These are phyloP conservation scores for Bambusicola thoracicus DNA, from an alignment of 2,113 vertebrate genomes.

Conservation along the genomic window DNA sequence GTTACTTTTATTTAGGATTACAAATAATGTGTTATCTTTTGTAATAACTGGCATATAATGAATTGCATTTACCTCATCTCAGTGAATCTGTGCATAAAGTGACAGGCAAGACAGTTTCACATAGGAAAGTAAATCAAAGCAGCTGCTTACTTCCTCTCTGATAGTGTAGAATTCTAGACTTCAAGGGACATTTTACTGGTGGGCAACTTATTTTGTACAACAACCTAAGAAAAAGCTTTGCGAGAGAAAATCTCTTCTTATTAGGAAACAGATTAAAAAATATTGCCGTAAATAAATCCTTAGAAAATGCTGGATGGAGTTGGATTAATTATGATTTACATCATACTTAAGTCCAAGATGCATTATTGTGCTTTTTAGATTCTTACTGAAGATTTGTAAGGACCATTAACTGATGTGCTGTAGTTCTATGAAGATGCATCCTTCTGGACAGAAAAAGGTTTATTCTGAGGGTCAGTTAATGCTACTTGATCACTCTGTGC, in stretches of 20 bases:
- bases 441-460: background rate
- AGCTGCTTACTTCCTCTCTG: background rate
- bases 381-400: constrained; percentile 14
- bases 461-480: background rate
- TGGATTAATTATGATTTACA: constrained; percentile 47
- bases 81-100: background rate
- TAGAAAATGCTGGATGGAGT: background rate
- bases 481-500: background rate
- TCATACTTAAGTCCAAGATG: constrained; percentile 18
- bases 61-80: constrained; percentile 40
- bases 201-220: background rate
- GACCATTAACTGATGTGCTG: background rate
- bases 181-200: background rate
- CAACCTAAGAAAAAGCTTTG: background rate
- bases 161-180: background rate
- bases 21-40: background rate
- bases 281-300: constrained; percentile 13
- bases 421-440: background rate
- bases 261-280: constrained; percentile 38
- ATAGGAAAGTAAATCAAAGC: constrained; percentile 23
- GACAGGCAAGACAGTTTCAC: background rate
- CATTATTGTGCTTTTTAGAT: constrained; percentile 1
- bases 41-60: background rate
- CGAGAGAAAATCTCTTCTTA: constrained; percentile 24
- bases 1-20: background rate